Base-by-base conservation (phyloP, 2,888 invertebrate genomes). In the Cheilosia scutellata region DNA sequence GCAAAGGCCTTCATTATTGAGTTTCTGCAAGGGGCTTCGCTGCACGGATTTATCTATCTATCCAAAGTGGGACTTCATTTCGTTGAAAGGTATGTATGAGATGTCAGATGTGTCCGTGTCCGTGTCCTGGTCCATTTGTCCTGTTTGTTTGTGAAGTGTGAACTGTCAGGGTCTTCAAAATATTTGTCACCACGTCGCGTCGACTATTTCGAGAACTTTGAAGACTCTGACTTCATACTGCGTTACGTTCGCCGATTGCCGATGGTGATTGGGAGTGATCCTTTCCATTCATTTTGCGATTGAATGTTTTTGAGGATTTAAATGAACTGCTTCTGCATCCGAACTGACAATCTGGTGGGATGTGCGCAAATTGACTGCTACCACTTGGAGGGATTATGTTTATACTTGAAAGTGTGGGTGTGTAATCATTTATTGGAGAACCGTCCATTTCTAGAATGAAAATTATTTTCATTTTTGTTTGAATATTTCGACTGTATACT, bases 11-110 rank as follows among this genome's bases (percentile, higher is more conserved):
- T 92, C 87, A 89, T 92, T 78, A 88, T 91, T 71, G 92, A 92
- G 87, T 92, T 91, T 87, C 89, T 92, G 80, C 89, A 91, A 77
- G 90, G 89, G 74, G 91, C 91, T 16, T 92, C 92, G 62, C 91
- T 92, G 87, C 93, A 92, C 88, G 92, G 92, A 16, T 90, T 92
- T 86, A 89, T 89, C 72, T 92, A 92, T 90, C 90, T 92, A 87
- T 91, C 91, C 63, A 92, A 91, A 89, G 87, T 88, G 72, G 92
- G 92, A 5, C 87, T 92, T 53, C 91, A 89, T 88, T 88, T 92
- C 42, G 80, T 91, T 55, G 92, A 92, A 87, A 90, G 92, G 92
- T 92, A 88, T 90, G 89, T 89, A 11, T 13, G 25, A 53, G 40
- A n/a, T 40, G 3, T 44, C 20, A 20, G 20, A 20, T 20, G 20